phyloP scores from a whole-genome alignment of 2,888 invertebrate species.

The Trissolcus brochymenae region DNA sequence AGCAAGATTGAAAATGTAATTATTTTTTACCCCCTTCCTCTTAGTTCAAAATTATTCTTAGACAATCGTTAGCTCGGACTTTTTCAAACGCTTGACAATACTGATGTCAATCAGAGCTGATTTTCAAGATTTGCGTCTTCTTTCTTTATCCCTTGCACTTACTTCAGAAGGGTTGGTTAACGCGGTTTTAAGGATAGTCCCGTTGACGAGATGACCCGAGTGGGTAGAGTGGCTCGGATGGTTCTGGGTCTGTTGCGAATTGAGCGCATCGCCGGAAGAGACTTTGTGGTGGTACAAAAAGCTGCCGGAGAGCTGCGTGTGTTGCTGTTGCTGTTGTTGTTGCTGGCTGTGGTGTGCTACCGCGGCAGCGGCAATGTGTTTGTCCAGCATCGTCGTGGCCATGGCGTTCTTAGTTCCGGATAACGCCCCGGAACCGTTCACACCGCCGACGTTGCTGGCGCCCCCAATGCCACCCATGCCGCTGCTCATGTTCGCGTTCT shows the following conservation, averaged over 20 bases:
- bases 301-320: constrained; percentile 69
- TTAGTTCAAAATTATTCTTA: no score
- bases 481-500: constrained; percentile 76
- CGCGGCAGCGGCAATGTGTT: constrained; percentile 76
- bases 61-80: no score
- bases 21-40: constrained; percentile 12
- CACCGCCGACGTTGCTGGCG: constrained; percentile 73
- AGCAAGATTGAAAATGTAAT: constrained; percentile 18
- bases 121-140: no score
- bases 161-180: constrained; percentile 95
- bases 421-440: constrained; percentile 73
- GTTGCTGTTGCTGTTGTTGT: constrained; percentile 71
- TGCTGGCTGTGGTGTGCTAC: constrained; percentile 75
- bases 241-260: constrained; percentile 72
- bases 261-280: constrained; percentile 70
- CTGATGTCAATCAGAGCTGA: no score
- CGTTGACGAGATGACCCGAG: constrained; percentile 89
- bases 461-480: constrained; percentile 72
- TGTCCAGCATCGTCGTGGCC: constrained; percentile 72
- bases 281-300: constrained; percentile 76
- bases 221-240: constrained; percentile 75
- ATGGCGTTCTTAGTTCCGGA: constrained; percentile 68
- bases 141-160: constrained; percentile 60
- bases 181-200: constrained; percentile 95
- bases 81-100: no score